Percentiles rank a stretch among this genome's conserved stretches.
Evolutionary conservation across 2,113 vertebrate genomes (phyloP).

Genomic region (Clarias batrachus): DNA sequence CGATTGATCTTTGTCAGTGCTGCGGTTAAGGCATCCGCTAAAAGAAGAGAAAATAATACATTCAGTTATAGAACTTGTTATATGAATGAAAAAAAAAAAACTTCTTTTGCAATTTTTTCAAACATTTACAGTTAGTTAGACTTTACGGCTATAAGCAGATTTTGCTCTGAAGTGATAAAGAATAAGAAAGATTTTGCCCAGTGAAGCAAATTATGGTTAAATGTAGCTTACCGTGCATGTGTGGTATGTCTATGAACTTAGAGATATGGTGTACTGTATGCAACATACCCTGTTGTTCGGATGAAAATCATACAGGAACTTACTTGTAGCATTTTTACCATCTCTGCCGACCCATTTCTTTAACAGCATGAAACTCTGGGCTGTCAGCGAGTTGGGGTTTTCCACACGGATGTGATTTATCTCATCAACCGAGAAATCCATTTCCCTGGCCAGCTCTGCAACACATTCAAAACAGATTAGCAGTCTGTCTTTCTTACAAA

Average conservation of each 20-base stretch:
- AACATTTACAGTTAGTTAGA: background rate
- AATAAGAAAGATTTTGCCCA: background rate
- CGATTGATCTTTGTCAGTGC: constrained; percentile 99
- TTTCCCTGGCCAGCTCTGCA: constrained; percentile 95
- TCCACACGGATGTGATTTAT: constrained; percentile 98
- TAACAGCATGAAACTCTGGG: constrained; percentile 98
- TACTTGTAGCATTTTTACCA: constrained; percentile 99
- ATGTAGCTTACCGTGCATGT: background rate
- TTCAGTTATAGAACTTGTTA: background rate
- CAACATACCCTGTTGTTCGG: constrained; percentile 1
- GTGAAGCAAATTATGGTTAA: background rate
- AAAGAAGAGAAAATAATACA: constrained; percentile 59
- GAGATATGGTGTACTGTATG: background rate
- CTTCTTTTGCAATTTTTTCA: background rate
- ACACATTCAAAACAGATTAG: constrained; percentile 70
- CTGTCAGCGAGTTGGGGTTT: constrained; percentile 96
- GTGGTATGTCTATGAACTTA: background rate
- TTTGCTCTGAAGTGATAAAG: background rate
- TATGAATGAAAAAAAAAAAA: background rate
- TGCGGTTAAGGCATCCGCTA: constrained; percentile 96
- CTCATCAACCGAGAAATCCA: constrained; percentile 98
- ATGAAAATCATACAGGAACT: constrained; percentile 68
- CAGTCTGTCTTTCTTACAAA: constrained; percentile 30
- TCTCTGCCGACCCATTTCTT: constrained; percentile 99
- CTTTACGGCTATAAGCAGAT: background rate